Base-by-base conservation (phyloP, 1,140 invertebrate genomes). In the Thaumatotibia leucotreta region DNA sequence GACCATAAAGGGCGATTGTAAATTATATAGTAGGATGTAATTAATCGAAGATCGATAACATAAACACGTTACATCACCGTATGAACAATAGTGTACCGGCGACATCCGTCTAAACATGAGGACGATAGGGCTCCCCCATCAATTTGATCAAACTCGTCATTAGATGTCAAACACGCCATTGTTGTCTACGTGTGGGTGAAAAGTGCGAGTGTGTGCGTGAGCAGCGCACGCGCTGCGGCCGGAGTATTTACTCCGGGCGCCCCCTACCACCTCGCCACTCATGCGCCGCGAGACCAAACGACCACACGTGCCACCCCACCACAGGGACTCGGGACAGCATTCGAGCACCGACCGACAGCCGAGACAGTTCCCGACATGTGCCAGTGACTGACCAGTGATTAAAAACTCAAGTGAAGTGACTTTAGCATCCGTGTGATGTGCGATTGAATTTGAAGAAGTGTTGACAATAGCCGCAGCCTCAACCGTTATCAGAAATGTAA, bases 201-300 rank as follows among this genome's bases (percentile, higher is more conserved):
- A 35, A 23, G 11, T 31, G 20, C 9, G 5, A 45, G 39, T 67
- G 86, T 86, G 83, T 86, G 86, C 79, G 86, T 84, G 68, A 65
- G 76, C 75, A 68, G 70, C 70, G 85, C 86, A 84, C 84, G 84
- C 80, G 84, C 77, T 79, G 75, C 76, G 73, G 69, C 63, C 80
- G 72, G 65, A 73, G 86, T 91, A 89, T 89, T 87, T 89, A 91
- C 86, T 73, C 79, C 75, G 80, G 0, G 79, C 83, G 82, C 80
- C 84, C 80, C 88, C 86, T 88, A 86, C 88, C 88, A 88, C 83
- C 74, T 73, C 69, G 79, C 71, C 88, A 91, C 88, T 91, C 84
- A 89, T 87, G 86, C 84, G 82, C 86, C 76, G 86, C 77, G 69
- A 83, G 83, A 83, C 81, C 76, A 74, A 68, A 82, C 61, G 85